Conservation (phyloP, 2,888 invertebrate genomes). For the Drosophila trichaetosa region DNA sequence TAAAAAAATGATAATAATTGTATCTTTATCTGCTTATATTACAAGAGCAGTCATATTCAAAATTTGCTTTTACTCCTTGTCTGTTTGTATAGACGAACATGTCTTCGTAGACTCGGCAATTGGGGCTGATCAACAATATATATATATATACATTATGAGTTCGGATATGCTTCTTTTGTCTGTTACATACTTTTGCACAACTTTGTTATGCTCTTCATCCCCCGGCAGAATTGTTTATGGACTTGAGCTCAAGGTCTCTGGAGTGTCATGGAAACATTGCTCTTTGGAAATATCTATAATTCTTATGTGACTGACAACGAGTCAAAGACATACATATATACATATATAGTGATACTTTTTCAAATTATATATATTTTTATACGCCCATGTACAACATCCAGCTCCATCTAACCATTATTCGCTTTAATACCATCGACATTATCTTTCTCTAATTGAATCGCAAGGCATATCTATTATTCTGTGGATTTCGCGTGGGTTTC, state of each 20-base stretch:
- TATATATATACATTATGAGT: background rate
- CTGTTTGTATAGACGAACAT: background rate
- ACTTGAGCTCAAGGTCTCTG: background rate
- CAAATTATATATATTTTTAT: background rate
- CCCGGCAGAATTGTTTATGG: background rate
- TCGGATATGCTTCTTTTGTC: background rate
- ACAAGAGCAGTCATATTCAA: background rate
- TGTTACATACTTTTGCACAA: background rate
- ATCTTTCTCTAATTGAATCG: conserved; percentile 67
- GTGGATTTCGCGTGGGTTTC: conserved; percentile 8
- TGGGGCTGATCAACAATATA: background rate
- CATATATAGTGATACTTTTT: background rate
- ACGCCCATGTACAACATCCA: background rate
- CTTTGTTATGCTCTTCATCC: background rate
- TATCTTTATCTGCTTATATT: background rate
- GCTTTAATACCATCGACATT: conserved; percentile 8
- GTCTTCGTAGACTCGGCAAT: background rate
- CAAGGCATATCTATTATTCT: conserved; percentile 60
- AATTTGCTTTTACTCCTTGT: background rate
- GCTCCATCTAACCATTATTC: background rate
- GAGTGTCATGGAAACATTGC: background rate
- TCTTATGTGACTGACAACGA: background rate
- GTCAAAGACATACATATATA: background rate
- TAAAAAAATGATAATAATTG: background rate
- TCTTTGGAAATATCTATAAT: background rate